Conservation (phyloP, 2,797 vertebrate species). For the Sparus aurata region DNA sequence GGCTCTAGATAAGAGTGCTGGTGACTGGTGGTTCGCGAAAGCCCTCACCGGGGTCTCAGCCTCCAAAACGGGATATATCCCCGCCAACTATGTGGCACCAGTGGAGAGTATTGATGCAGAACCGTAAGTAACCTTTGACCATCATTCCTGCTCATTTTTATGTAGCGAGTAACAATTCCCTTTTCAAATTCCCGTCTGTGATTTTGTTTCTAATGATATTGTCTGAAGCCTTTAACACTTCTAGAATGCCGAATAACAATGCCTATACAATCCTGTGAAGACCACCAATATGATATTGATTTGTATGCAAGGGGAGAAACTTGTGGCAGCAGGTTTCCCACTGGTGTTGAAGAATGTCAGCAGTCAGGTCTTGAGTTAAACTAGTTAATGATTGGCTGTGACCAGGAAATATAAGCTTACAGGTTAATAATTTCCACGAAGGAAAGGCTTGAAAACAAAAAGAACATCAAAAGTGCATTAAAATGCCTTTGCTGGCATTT, state of each 20-base stretch:
- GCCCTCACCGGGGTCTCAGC: conserved; percentile 77
- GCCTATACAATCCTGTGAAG: no score
- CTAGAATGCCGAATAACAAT: no score
- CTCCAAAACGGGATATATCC: conserved; percentile 89
- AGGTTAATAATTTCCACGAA: conserved; percentile 77
- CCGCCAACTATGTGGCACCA: conserved; percentile 93
- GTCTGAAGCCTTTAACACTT: no score
- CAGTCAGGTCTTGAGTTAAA: conserved; percentile 1
- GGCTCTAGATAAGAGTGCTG: conserved; percentile 79
- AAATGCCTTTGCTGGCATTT: not conserved
- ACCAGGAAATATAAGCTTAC: conserved; percentile 60
- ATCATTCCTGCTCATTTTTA: no score
- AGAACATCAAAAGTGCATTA: not conserved
- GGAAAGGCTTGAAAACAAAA: conserved; percentile 15
- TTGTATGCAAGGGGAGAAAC: not conserved
- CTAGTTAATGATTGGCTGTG: conserved; percentile 72
- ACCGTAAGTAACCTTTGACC: conserved; percentile 86
- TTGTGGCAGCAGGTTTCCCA: not conserved
- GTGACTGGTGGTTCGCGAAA: conserved; percentile 92
- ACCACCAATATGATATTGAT: no score
- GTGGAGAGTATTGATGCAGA: conserved; percentile 91
- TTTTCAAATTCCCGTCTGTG: not conserved
- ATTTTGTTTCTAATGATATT: not conserved
- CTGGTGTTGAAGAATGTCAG: not conserved
- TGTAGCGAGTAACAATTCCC: not conserved